phyloP scores from a whole-genome alignment of 2,888 invertebrate genomes.

The Cryptophagus acutangulus region DNA sequence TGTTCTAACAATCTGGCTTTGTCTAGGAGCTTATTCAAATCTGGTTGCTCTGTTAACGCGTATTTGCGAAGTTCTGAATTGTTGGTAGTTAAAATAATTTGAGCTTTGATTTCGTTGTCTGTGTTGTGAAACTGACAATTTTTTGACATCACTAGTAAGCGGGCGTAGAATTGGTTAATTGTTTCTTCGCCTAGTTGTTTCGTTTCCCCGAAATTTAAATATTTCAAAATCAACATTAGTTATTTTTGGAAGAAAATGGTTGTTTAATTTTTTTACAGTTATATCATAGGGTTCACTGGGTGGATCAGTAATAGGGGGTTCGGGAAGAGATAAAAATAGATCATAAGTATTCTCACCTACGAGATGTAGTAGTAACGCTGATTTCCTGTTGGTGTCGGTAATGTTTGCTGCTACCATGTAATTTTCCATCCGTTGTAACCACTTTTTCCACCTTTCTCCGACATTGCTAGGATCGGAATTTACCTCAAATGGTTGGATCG shows the following conservation, averaged over 20 bases:
- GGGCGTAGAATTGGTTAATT: conserved; percentile 4
- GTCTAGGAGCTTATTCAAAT: not conserved
- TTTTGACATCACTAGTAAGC: not conserved
- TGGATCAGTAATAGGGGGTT: not conserved
- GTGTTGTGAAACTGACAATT: not conserved
- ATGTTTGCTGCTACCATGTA: not conserved
- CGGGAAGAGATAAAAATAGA: conserved; percentile 1
- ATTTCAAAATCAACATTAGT: conserved; percentile 9
- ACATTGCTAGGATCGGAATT: not conserved
- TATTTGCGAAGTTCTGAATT: not conserved
- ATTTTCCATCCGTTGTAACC: not conserved
- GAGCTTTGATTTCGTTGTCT: conserved; percentile 1
- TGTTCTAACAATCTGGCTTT: not conserved
- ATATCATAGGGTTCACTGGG: not conserved
- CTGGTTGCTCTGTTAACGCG: conserved; percentile 1
- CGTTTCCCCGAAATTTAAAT: conserved; percentile 7
- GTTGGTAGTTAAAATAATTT: conserved; percentile 4
- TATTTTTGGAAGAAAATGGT: conserved; percentile 7
- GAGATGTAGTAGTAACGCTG: not conserved
- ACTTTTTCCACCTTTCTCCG: not conserved
- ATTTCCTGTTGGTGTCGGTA: not conserved
- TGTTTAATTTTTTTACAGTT: not conserved
- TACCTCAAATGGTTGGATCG: not conserved
- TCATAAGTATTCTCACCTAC: conserved; percentile 2
- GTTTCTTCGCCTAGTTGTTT: conserved; percentile 11